Conservation (phyloP, 2,888 invertebrate genomes). For the Drosophila setosimentum region DNA sequence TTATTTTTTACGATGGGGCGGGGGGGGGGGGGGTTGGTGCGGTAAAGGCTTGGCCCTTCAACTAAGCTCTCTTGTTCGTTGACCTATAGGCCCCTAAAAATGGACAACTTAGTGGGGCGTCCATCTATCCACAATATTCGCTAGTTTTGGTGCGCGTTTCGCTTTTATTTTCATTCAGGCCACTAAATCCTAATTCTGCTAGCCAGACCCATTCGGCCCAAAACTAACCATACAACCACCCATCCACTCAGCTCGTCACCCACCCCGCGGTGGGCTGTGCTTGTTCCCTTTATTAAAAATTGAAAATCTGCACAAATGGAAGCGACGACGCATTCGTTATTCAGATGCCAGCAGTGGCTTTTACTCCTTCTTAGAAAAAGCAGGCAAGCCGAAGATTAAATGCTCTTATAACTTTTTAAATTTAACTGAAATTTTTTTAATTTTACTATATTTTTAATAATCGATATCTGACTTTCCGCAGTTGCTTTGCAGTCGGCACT, state of each 20-base stretch:
- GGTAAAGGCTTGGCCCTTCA: too few species aligned
- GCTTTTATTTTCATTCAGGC: constrained; percentile 18
- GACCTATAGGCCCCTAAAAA: constrained; percentile 6
- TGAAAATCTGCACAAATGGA: constrained; percentile 49
- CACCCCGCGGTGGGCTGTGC: constrained; percentile 44
- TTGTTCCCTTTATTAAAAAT: constrained; percentile 62
- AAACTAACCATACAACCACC: constrained; percentile 5
- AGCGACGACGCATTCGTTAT: constrained; percentile 27
- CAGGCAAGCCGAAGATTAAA: not conserved
- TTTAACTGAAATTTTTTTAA: not conserved
- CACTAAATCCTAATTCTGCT: constrained; percentile 10
- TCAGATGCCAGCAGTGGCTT: constrained; percentile 16
- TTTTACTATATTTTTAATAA: not conserved
- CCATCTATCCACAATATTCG: constrained; percentile 30
- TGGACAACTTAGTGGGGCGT: constrained; percentile 6
- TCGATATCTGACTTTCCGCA: too few species aligned
- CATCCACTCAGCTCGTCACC: constrained; percentile 5
- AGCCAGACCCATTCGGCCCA: constrained; percentile 12
- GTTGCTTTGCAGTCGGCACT: too few species aligned
- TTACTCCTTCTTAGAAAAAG: not conserved
- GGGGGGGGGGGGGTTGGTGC: too few species aligned
- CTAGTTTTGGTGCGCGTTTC: constrained; percentile 28
- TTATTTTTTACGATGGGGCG: constrained; percentile 25
- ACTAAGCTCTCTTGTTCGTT: not conserved
- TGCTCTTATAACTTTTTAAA: not conserved